Base-by-base conservation (phyloP, 1,140 invertebrate species). In the Drosophila rufa region DNA sequence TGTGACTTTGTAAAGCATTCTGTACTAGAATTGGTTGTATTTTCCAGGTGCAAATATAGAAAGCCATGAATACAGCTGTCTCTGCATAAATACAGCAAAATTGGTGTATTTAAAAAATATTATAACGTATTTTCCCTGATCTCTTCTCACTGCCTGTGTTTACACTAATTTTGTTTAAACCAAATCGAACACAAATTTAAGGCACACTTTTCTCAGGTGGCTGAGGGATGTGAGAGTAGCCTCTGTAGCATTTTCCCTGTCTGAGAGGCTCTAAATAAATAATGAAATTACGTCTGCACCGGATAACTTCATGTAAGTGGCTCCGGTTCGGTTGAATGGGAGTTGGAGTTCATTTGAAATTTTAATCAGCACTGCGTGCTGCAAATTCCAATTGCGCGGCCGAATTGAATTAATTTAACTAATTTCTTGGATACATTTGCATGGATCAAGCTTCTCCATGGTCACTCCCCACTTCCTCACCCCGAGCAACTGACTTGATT, bases 401-500 rank as follows among this genome's bases (percentile, higher is more conserved):
- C 42, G 47, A 90, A 80, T 78, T 71, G 73, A 81, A 90, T 81
- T 90, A 90, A 87, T 89, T 89, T 70, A 17, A 60, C 76, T 89
- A 89, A 87, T 87, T 87, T 83, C 33, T 42, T 47, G 45, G 64
- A 61, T 57, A 64, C 75, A 79, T 86, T 87, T 78, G 84, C 80
- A 83, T 86, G 66, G 69, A 55, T 56, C 45, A 15, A 25, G 40
- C 53, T 6, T 19, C 15, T 19, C 48, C 42, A 15, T 64, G 45
- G 43, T 27, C 30, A 40, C 38, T 60, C 40, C 9, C n/a, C 46
- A 19, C 17, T 66, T 60, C 40, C 9, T 8, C 46, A 19, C 17
- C 59, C 61, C 19, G n/a, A 60, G 19, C 17, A 14, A 11, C 56
- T 17, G 17, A 14, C 53, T 70, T 81, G 82, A 90, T 89, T 89